phyloP scores from a whole-genome alignment of 2,797 vertebrate species.

The Xenops minutus region DNA sequence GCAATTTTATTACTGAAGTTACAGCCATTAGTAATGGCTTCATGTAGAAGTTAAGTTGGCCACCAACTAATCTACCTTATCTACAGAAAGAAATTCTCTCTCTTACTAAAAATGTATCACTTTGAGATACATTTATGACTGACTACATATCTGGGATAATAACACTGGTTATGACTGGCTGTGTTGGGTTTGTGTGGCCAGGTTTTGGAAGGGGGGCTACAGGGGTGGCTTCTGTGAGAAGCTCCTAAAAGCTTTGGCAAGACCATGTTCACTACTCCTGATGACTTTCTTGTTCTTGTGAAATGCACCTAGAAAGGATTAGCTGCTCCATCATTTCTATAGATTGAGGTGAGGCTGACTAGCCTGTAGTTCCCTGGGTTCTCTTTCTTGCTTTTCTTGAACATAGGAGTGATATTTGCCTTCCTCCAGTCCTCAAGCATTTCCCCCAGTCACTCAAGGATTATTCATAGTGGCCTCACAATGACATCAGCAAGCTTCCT shows the following conservation, averaged over 20 bases:
- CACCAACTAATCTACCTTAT: background rate
- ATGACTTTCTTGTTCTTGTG: background rate
- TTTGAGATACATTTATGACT: background rate
- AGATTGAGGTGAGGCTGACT: background rate
- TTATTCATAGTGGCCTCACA: background rate
- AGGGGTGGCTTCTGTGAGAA: background rate
- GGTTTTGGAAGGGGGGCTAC: background rate
- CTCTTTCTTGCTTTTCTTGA: background rate
- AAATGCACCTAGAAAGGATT: background rate
- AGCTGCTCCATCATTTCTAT: background rate
- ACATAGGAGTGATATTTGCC: background rate
- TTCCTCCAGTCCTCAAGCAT: background rate
- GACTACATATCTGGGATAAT: background rate
- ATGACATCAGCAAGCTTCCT: background rate
- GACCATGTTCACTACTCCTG: background rate
- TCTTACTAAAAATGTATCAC: background rate
- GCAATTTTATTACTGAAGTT: background rate
- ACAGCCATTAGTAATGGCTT: background rate
- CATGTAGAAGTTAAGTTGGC: background rate
- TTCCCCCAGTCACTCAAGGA: background rate
- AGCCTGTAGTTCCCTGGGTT: background rate
- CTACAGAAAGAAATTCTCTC: background rate
- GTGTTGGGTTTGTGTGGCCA: background rate
- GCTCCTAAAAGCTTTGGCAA: background rate
- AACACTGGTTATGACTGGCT: background rate